Conservation (phyloP, 1,140 invertebrate genomes). For the Bombus affinis region DNA sequence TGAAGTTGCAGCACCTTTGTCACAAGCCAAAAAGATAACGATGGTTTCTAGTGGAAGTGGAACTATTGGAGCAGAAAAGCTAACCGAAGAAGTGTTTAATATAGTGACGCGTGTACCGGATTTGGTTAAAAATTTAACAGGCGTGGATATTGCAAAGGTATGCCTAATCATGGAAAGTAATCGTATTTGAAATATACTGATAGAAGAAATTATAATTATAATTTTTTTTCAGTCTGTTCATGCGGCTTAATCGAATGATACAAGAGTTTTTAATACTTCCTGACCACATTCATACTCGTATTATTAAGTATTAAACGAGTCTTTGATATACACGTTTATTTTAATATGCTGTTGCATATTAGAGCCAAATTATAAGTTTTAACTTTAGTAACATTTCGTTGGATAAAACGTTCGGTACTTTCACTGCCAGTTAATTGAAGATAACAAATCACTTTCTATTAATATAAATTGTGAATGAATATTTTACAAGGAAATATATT, state of each 20-base stretch:
- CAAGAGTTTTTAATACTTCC: constrained; percentile 41
- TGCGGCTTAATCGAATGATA: constrained; percentile 75
- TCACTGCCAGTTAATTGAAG: constrained; percentile 59
- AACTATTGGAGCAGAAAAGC: constrained; percentile 95
- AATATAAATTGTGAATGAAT: constrained; percentile 41
- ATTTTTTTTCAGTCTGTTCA: constrained; percentile 79
- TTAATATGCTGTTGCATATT: constrained; percentile 54
- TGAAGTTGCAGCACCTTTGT: constrained; percentile 96
- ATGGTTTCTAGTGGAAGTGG: constrained; percentile 97
- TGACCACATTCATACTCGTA: constrained; percentile 47
- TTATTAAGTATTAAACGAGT: constrained; percentile 36
- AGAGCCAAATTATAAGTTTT: constrained; percentile 37
- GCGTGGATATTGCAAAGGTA: constrained; percentile 95
- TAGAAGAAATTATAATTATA: constrained; percentile 18
- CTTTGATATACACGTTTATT: constrained; percentile 59
- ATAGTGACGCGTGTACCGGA: constrained; percentile 96
- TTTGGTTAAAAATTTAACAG: constrained; percentile 94
- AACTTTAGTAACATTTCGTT: constrained; percentile 37
- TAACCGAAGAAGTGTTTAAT: constrained; percentile 95
- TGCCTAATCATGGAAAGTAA: neutral
- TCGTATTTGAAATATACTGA: neutral
- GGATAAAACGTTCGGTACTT: constrained; percentile 53
- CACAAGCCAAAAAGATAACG: constrained; percentile 95
- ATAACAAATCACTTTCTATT: constrained; percentile 26
- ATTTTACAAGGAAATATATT: constrained; percentile 29